phyloP scores from a whole-genome alignment of 2,113 vertebrate species.

The Recurvirostra avosetta region DNA sequence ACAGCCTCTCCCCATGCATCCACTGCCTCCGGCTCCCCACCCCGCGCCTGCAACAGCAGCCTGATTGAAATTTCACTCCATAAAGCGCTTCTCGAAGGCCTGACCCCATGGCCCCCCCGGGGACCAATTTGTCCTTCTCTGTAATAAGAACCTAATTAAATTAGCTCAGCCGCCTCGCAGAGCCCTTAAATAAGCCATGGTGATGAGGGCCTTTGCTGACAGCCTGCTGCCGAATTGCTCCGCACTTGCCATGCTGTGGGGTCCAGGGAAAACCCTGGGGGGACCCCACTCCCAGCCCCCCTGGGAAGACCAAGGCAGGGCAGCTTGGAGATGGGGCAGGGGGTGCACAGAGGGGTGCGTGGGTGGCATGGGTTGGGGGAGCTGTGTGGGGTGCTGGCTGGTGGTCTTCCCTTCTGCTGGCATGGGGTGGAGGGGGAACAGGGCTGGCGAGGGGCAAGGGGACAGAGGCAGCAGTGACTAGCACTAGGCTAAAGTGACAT shows the following conservation, averaged over 20 bases:
- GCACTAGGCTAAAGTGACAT: neutral
- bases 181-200: constrained; percentile 16
- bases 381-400: neutral
- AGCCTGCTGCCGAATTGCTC: neutral
- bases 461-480: neutral
- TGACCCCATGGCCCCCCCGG: neutral
- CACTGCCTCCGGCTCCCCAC: neutral
- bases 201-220: neutral
- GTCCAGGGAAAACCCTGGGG: neutral
- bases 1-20: neutral
- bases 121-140: constrained; percentile 55
- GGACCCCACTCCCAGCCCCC: neutral
- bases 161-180: constrained; percentile 14
- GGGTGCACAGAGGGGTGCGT: fast-evolving
- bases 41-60: neutral
- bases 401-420: neutral
- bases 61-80: constrained; percentile 28
- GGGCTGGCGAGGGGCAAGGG: neutral
- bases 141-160: constrained; percentile 69
- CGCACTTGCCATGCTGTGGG: neutral
- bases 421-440: too few relatives aligned
- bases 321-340: neutral
- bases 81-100: neutral
- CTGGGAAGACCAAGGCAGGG: neutral
- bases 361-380: neutral